phyloP scores from a whole-genome alignment of 1,140 invertebrate species.

The Eurytemora carolleeae region DNA sequence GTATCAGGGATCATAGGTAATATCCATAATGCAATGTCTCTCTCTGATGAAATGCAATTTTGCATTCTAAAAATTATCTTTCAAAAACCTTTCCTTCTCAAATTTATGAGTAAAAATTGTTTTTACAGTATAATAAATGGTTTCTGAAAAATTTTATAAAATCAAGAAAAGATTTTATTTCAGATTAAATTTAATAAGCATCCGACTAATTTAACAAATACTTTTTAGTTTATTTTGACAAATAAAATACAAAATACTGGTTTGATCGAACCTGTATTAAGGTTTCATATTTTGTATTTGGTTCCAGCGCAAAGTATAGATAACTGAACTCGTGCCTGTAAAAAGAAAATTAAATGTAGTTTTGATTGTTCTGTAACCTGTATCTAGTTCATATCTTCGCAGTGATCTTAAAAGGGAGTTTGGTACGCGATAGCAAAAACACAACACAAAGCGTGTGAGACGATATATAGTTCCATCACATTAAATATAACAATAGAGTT shows the following conservation, averaged over 20 bases:
- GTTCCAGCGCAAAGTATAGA: constrained; percentile 15
- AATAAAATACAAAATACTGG: no score
- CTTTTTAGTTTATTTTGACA: background rate
- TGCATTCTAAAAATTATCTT: no score
- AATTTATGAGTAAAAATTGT: no score
- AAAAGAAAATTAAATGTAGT: background rate
- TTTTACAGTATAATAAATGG: background rate
- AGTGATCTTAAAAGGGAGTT: no score
- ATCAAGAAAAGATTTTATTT: background rate
- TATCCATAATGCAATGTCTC: background rate
- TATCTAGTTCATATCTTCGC: background rate
- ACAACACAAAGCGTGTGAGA: no score
- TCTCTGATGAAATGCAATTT: background rate
- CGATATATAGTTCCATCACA: no score
- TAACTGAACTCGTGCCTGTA: constrained; percentile 4
- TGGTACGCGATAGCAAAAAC: no score
- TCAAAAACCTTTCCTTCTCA: no score
- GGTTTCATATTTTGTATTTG: constrained; percentile 9
- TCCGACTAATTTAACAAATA: background rate
- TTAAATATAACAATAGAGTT: background rate
- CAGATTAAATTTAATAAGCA: background rate
- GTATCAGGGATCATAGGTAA: background rate
- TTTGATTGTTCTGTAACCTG: background rate
- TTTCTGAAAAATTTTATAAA: background rate
- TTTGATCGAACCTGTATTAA: constrained; percentile 6